Conservation (phyloP, 2,888 invertebrate genomes). For the Callosobruchus maculatus region DNA sequence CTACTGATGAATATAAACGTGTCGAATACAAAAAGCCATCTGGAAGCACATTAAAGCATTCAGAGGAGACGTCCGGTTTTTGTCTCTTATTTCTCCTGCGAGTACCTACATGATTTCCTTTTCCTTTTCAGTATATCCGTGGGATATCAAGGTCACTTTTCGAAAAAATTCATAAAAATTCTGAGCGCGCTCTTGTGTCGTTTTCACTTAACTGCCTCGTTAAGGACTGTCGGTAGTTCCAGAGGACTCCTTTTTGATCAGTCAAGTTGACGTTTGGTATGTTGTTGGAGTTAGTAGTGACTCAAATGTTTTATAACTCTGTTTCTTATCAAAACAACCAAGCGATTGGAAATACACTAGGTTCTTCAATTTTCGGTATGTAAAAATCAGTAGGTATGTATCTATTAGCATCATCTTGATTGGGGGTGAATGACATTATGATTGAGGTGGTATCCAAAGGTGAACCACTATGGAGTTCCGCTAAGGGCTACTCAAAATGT, state of each 20-base stretch:
- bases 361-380: too few relatives aligned
- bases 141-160: not conserved
- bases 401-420: too few relatives aligned
- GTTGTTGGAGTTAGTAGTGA: too few relatives aligned
- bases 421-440: too few relatives aligned
- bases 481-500: too few relatives aligned
- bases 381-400: too few relatives aligned
- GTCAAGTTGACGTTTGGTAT: not conserved
- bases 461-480: too few relatives aligned
- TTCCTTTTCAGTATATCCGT: not conserved
- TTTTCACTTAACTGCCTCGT: not conserved
- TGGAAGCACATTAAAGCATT: not conserved
- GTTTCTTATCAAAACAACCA: too few relatives aligned
- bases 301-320: too few relatives aligned
- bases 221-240: not conserved
- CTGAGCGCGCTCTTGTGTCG: not conserved
- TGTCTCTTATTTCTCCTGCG: not conserved
- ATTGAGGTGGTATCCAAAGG: too few relatives aligned
- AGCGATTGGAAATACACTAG: too few relatives aligned
- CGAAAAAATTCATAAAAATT: not conserved
- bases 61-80: not conserved
- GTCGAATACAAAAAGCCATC: not conserved
- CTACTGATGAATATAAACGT: not conserved
- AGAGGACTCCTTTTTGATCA: not conserved
- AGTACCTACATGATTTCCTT: not conserved